Evolutionary conservation across 35 echinoderm and acorn worm species (phyloP).

Genomic region (Chiridota heheva): DNA sequence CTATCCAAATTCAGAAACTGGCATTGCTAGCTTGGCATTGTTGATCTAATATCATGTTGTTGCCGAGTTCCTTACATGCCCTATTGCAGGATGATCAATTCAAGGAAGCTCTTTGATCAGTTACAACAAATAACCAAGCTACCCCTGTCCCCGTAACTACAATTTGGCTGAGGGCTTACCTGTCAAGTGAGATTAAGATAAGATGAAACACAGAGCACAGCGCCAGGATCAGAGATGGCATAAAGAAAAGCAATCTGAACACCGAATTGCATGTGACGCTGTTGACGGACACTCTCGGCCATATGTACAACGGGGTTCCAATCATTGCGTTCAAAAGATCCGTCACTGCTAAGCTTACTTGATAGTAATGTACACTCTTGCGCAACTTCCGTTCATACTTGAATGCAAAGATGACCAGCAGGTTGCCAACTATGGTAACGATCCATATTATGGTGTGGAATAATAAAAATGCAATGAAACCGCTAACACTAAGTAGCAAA

Average conservation of each 20-base stretch:
- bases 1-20: too few relatives aligned
- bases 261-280: slow-evolving; percentile 14
- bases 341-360: background rate
- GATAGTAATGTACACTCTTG: slow-evolving; percentile 7
- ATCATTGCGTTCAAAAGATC: slow-evolving; percentile 21
- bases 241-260: background rate
- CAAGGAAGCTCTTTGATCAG: too few relatives aligned
- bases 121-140: too few relatives aligned
- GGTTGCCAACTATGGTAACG: background rate
- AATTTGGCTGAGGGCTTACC: too few relatives aligned
- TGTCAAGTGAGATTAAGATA: slow-evolving; percentile 15
- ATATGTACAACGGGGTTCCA: slow-evolving; percentile 3
- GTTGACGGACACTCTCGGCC: background rate
- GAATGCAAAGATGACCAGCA: background rate
- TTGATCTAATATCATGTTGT: too few relatives aligned
- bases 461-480: too few relatives aligned
- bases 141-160: too few relatives aligned
- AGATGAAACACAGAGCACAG: slow-evolving; percentile 19
- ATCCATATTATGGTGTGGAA: too few relatives aligned
- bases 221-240: slow-evolving; percentile 1
- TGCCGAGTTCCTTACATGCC: too few relatives aligned
- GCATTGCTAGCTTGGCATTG: too few relatives aligned
- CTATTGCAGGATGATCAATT: too few relatives aligned
- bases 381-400: background rate
- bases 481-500: too few relatives aligned